phyloP scores from a whole-genome alignment of 1,140 invertebrate species.

The Gyrodactylus bullatarudis region DNA sequence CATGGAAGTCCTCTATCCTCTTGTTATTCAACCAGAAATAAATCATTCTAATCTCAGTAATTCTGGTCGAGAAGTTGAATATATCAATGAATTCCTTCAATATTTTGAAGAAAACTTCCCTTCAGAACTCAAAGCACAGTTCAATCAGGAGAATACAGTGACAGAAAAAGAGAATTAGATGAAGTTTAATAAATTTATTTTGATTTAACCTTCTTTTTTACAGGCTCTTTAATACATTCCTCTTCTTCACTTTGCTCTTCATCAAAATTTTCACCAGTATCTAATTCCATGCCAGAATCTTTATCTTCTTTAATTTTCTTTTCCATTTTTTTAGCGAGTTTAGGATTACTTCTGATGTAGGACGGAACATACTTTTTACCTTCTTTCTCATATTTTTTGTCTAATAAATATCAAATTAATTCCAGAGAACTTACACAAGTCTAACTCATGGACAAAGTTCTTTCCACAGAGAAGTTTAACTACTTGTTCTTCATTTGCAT shows the following conservation, averaged over 20 bases:
- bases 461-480: background rate
- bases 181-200: background rate
- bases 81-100: background rate
- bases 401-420: background rate
- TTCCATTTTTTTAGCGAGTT: background rate
- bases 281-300: background rate
- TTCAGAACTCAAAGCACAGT: too few relatives aligned
- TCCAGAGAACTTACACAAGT: background rate
- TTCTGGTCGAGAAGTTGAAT: background rate
- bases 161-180: background rate
- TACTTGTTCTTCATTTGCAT: background rate
- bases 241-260: background rate
- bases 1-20: background rate
- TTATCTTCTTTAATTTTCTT: background rate
- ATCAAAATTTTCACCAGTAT: background rate
- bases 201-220: background rate
- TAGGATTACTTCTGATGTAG: background rate
- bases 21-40: constrained; percentile 3
- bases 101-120: background rate
- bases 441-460: background rate
- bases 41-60: background rate
- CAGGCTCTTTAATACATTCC: background rate
- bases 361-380: background rate
- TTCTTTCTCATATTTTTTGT: background rate
- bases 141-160: background rate